Evolutionary conservation across 2,113 vertebrate species (phyloP).

Genomic region (Gobius niger): DNA sequence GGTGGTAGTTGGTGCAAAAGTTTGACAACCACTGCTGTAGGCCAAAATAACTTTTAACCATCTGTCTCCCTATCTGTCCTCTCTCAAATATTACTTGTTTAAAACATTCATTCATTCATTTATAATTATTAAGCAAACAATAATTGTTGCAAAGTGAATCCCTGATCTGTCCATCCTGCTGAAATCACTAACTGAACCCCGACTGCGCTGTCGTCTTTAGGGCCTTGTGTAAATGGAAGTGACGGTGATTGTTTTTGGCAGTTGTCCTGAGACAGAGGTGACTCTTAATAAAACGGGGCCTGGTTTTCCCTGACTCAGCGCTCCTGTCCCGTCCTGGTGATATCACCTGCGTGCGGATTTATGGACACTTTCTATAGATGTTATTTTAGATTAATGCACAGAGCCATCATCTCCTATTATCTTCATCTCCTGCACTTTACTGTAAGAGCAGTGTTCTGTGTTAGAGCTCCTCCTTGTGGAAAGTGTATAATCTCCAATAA

Average conservation of each 20-base stretch:
- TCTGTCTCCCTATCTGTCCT: too few relatives aligned
- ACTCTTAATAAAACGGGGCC: background rate
- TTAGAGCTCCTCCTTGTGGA: constrained; percentile 6
- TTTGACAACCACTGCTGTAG: too few relatives aligned
- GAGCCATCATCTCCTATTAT: constrained; percentile 1
- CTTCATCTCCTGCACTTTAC: background rate
- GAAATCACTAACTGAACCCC: constrained; percentile 45
- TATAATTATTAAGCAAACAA: too few relatives aligned
- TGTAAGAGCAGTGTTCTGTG: background rate
- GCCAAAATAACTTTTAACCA: too few relatives aligned
- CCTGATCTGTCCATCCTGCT: constrained; percentile 10
- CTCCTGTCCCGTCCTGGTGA: too few relatives aligned
- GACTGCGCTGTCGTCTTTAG: constrained; percentile 33
- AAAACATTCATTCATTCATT: too few relatives aligned
- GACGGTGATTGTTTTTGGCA: constrained; percentile 25
- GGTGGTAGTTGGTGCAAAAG: too few relatives aligned
- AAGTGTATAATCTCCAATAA: background rate
- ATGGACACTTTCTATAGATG: background rate
- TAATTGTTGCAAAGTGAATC: constrained; percentile 29
- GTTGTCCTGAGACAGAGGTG: constrained; percentile 5
- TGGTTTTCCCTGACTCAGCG: background rate
- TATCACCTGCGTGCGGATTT: background rate
- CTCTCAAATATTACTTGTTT: too few relatives aligned
- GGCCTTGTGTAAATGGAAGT: constrained; percentile 43
- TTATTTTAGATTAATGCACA: constrained; percentile 9